These are phyloP conservation scores for Melanotaenia duboulayi DNA, from an alignment of 2,113 vertebrate genomes.

Conservation along the genomic window DNA sequence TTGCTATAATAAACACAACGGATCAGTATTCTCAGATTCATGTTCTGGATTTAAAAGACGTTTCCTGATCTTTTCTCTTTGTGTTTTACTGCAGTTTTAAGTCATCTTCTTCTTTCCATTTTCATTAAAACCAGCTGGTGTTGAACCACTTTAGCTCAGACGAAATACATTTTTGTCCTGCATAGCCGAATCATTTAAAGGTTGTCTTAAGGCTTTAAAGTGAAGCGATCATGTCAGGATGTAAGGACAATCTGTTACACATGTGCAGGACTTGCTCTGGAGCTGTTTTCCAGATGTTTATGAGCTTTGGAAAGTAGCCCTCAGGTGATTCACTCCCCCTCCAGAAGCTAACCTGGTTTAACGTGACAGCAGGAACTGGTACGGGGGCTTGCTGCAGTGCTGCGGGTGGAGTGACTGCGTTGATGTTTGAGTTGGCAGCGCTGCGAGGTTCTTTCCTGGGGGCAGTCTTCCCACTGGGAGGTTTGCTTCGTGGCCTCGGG, in stretches of 20 bases:
- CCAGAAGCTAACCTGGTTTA: slow-evolving; percentile 62
- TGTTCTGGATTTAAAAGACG: too few species aligned
- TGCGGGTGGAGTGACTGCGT: slow-evolving; percentile 65
- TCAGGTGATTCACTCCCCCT: background rate
- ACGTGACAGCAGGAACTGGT: slow-evolving; percentile 55
- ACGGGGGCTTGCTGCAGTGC: slow-evolving; percentile 51
- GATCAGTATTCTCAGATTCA: too few species aligned
- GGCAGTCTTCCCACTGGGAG: slow-evolving; percentile 87
- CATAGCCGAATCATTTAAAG: slow-evolving; percentile 10
- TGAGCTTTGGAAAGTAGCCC: background rate
- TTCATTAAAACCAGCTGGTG: background rate
- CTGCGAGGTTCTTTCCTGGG: slow-evolving; percentile 94
- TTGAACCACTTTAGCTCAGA: background rate
- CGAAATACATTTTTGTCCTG: slow-evolving; percentile 5
- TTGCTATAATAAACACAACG: too few species aligned
- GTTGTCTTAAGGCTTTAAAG: slow-evolving; percentile 10
- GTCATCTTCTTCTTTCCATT: background rate
- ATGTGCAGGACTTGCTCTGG: background rate
- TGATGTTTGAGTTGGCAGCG: slow-evolving; percentile 68
- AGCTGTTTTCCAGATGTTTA: slow-evolving; percentile 26
- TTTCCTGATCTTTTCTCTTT: too few species aligned
- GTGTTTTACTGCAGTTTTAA: too few species aligned
- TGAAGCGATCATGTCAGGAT: slow-evolving; percentile 10
- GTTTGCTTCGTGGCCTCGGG: slow-evolving; percentile 88
- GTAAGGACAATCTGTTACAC: slow-evolving; percentile 4